Base-by-base conservation (phyloP, 2,797 vertebrate genomes). In the Melanogrammus aeglefinus region DNA sequence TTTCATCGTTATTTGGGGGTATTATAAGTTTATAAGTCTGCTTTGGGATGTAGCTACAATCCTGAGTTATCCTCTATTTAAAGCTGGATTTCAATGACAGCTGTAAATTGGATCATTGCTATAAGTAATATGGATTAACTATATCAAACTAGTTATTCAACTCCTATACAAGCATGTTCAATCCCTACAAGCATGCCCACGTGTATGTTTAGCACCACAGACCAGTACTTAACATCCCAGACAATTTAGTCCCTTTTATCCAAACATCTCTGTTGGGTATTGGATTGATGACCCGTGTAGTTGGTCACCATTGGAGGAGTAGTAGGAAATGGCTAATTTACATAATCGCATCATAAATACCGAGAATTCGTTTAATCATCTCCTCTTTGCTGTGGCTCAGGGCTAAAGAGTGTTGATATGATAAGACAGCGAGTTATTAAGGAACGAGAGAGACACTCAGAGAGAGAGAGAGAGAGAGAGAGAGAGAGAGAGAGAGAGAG, bases 341-440 rank as follows among this genome's bases (percentile, higher is more conserved):
- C 96, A 96, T 97, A 97, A 98, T 98, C 97, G 95, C 96, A 98
- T 97, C 96, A 97, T 97, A 96, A 98, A 97, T 96, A 96, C 95
- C 93, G 94, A 96, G 95, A 97, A 97, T 96, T 96, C 96, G 97
- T 97, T 98, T 96, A 98, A 98, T 97, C 97, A 97, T 98, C 95
- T 97, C 96, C 96, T 96, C 96, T 96, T 97, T 97, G 91, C 92
- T 90, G 89, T 92, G 90, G 91, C 97, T 99, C 95, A 93, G 95
- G 96, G 96, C 96, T 96, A 97, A 92, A 96, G 96, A 97, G 91
- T 92, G 91, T 97, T 98, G 97, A 97, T 97, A 96, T 96, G 96
- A 99, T 98, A 96, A 97, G 96, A 96, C 96, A 97, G 96, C 87
- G 73, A 93, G 92, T 92, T 93, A 93, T 93, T 93, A 93, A 91